Percentiles rank a stretch among this genome's conserved stretches.
phyloP scores from a whole-genome alignment of 2,797 vertebrate genomes.

The Sparus aurata region DNA sequence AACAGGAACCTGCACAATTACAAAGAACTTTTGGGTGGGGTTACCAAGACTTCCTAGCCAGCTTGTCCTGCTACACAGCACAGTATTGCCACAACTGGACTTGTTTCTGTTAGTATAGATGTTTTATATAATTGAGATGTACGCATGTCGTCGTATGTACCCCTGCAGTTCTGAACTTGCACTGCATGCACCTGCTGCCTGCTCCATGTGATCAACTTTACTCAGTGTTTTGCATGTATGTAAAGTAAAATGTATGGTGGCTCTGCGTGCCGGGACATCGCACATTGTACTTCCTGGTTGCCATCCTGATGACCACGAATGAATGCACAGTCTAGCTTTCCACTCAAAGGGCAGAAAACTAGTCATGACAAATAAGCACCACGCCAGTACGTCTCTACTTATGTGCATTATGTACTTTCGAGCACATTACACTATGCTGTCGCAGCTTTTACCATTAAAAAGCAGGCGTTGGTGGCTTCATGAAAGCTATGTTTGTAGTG shows the following conservation, averaged over 20 bases:
- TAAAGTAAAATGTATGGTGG: background rate
- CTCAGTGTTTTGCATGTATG: background rate
- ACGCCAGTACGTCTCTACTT: background rate
- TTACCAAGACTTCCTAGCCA: constrained; percentile 12
- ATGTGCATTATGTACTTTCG: background rate
- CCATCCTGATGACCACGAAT: background rate
- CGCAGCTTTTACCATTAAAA: background rate
- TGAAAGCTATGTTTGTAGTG: constrained; percentile 1
- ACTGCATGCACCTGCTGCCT: background rate
- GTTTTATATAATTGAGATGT: background rate
- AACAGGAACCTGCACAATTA: constrained; percentile 23
- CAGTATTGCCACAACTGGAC: background rate
- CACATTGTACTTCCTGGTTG: background rate
- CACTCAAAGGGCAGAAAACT: background rate
- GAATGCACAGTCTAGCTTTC: background rate
- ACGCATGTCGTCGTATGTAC: background rate
- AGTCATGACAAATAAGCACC: background rate
- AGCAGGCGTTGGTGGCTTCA: constrained; percentile 4
- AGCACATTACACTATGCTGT: background rate
- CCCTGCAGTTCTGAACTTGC: background rate
- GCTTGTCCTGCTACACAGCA: constrained; percentile 14
- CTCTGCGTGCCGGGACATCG: background rate
- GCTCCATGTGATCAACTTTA: background rate
- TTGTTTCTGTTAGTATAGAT: constrained; percentile 1
- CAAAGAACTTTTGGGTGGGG: constrained; percentile 24